Conservation (phyloP, 2,113 vertebrate genomes). For the Tor tambroides region DNA sequence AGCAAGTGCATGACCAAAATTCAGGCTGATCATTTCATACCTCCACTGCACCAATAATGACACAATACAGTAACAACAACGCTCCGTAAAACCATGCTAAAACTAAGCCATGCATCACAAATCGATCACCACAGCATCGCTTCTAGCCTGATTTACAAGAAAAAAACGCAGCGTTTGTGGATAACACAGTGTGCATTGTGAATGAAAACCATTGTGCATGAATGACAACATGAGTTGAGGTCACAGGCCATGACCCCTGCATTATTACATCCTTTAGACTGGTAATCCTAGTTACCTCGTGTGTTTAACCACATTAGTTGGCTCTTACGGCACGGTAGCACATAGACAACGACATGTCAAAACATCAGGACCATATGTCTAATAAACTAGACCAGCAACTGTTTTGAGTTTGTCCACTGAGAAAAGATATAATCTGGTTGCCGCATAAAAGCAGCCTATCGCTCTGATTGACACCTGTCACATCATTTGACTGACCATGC, state of each 20-base stretch:
- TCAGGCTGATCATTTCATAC: too few relatives aligned
- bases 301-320: neutral
- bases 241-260: constrained; percentile 9
- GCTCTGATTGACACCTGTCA: too few relatives aligned
- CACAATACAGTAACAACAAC: neutral
- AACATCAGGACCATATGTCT: too few relatives aligned
- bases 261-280: neutral
- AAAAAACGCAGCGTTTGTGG: neutral
- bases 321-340: too few relatives aligned
- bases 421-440: too few relatives aligned
- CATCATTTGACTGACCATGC: too few relatives aligned
- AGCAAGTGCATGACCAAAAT: neutral
- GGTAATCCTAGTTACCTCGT: neutral
- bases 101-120: neutral
- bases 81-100: neutral
- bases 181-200: neutral
- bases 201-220: neutral
- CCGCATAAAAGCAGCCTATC: too few relatives aligned
- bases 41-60: neutral
- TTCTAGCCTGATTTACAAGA: neutral
- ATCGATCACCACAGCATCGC: neutral
- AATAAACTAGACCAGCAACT: too few relatives aligned
- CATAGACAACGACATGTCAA: too few relatives aligned
- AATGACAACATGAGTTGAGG: neutral
- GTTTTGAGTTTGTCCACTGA: too few relatives aligned